Evolutionary conservation across 2,888 invertebrate genomes (phyloP), one percentile per base, ranked within the genome.

Genomic region (Heliconius sara): DNA sequence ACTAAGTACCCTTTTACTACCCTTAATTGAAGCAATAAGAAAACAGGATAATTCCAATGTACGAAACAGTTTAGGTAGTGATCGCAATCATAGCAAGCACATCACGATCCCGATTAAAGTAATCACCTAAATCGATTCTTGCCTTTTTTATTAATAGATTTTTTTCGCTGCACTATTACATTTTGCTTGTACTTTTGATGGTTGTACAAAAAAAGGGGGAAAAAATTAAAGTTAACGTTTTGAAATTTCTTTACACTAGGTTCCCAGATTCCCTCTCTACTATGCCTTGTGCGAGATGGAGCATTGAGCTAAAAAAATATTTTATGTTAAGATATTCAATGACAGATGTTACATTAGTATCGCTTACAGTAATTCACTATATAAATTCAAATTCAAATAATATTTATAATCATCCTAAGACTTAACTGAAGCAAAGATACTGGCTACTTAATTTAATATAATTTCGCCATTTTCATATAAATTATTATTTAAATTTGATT

Each of bases 91-190:
- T 93, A 93, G 89, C 84, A 85, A 84, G 81, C 85, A 86, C 85
- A 89, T 89, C 88, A 90, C 87, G 84, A 92, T 93, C 93, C 92
- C 87, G 82, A 82, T 90, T 70, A 82, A 78, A 74, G 65, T 91
- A 92, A 91, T 91, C 75, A 76, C 43, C 75, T 72, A 78, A 91
- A 90, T 89, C 88, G 91, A 92, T 92, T 90, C 92, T 92, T 92
- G 92, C 89, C 87, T 84, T 83, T 43, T 27, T 75, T 84, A 22
- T 52, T 22, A 75, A 47, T 65, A 27, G 27, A 75, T 30, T 47
- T 63, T n/a, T 65, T 47, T 65, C 80, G 19, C 4, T 12, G 16
- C 30, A 27, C 60, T 57, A 72, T 57, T 57, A n/a, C 52, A 57
- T 12, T 19, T 72, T 25, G 13, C 52, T 39, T 10, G 34, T 19